phyloP scores from a whole-genome alignment of 2,797 vertebrate species.

The Mus caroli region DNA sequence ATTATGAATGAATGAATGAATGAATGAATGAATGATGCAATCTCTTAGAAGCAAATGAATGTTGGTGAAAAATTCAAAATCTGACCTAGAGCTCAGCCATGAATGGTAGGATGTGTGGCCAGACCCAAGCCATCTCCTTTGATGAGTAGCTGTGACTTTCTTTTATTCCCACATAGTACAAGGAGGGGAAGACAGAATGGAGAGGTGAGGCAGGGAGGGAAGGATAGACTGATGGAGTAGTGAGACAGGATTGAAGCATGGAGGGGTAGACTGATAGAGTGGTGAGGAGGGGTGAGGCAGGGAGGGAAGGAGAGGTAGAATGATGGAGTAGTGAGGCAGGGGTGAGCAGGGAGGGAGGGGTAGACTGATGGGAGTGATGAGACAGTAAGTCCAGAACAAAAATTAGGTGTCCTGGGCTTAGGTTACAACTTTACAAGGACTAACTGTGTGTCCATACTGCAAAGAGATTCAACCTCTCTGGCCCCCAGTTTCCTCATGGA shows the following conservation, averaged over 20 bases:
- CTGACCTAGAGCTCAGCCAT: neutral
- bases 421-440: neutral
- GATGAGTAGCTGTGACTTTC: neutral
- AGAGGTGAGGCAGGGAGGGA: rapidly evolving
- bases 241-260: neutral
- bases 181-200: neutral
- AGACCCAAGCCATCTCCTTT: neutral
- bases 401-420: neutral
- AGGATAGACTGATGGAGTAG: neutral
- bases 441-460: neutral
- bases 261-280: neutral
- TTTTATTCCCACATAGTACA: neutral
- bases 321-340: neutral
- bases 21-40: neutral
- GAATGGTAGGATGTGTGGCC: neutral
- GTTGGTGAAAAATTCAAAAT: neutral
- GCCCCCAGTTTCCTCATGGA: neutral
- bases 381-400: neutral
- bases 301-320: neutral
- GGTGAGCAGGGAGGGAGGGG: no score
- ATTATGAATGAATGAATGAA: neutral
- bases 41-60: conserved; percentile 7
- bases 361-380: neutral
- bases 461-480: neutral
- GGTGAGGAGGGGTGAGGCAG: neutral